Percentiles rank a stretch among this genome's conserved stretches.
phyloP scores from a whole-genome alignment of 2,797 vertebrate species.

The Eutrigla gurnardus region DNA sequence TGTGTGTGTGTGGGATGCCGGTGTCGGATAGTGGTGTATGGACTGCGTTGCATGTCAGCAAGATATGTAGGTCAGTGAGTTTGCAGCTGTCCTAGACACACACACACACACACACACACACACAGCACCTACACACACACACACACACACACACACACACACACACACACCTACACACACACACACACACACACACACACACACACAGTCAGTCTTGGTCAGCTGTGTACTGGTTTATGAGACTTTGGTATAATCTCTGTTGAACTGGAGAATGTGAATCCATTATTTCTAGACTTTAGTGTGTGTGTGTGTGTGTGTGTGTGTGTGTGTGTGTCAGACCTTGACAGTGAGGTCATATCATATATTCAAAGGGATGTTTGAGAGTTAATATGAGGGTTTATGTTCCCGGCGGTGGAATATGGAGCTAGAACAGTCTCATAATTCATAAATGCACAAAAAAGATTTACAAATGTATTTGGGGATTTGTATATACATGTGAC shows the following conservation, averaged over 20 bases:
- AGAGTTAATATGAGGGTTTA: not conserved
- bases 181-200: slow-evolving; percentile 8
- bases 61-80: slow-evolving; percentile 71
- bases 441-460: too few species aligned
- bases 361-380: not conserved
- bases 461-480: too few species aligned
- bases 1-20: not conserved
- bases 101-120: too few species aligned
- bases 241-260: slow-evolving; percentile 38
- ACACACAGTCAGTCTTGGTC: slow-evolving; percentile 11
- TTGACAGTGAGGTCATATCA: not conserved
- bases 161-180: slow-evolving; percentile 26
- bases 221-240: slow-evolving; percentile 22
- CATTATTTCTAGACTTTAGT: slow-evolving; percentile 6
- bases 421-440: too few species aligned
- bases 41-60: slow-evolving; percentile 24
- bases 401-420: not conserved
- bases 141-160: slow-evolving; percentile 7
- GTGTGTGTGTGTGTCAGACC: not conserved
- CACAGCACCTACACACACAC: slow-evolving; percentile 12
- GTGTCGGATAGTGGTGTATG: slow-evolving; percentile 10
- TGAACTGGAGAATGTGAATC: slow-evolving; percentile 21
- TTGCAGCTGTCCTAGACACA: slow-evolving; percentile 66
- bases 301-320: not conserved
- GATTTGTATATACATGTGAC: too few species aligned